Percentiles rank a stretch among this genome's conserved stretches.
Evolutionary conservation across 2,113 vertebrate species (phyloP).

Genomic region (Ochotona princeps): DNA sequence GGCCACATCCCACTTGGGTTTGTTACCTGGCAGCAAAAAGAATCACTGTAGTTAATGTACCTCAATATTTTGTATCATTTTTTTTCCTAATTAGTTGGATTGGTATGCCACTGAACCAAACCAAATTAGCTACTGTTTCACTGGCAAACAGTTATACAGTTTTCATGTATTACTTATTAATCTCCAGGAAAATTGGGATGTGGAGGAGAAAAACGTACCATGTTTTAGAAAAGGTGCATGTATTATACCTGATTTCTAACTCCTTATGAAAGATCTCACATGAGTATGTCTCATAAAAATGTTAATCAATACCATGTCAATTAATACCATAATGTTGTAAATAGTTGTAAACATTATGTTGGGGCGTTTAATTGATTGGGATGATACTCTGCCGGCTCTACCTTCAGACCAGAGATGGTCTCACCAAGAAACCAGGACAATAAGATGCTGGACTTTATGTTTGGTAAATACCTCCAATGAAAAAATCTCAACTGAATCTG

Average conservation of each 20-base stretch:
- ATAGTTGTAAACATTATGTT: no score
- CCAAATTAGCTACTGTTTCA: not conserved
- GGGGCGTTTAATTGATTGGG: no score
- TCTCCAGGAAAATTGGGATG: not conserved
- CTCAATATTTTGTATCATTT: not conserved
- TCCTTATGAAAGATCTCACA: constrained; percentile 1
- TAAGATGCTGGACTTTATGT: no score
- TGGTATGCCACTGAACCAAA: not conserved
- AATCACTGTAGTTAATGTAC: not conserved
- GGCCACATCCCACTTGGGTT: not conserved
- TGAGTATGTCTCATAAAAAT: not conserved
- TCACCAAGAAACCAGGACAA: no score
- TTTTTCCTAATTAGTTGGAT: not conserved
- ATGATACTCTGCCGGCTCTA: no score
- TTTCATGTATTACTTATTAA: not conserved
- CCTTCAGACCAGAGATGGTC: no score
- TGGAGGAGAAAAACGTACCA: not conserved
- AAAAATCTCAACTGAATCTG: no score
- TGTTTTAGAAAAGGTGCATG: not conserved
- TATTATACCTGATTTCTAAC: not conserved
- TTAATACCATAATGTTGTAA: no score
- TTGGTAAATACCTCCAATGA: no score
- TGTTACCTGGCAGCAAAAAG: not conserved
- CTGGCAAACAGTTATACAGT: not conserved
- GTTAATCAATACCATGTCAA: no score